Base-by-base conservation (phyloP, 1,140 invertebrate genomes). In the Ostrea denselamellosa region DNA sequence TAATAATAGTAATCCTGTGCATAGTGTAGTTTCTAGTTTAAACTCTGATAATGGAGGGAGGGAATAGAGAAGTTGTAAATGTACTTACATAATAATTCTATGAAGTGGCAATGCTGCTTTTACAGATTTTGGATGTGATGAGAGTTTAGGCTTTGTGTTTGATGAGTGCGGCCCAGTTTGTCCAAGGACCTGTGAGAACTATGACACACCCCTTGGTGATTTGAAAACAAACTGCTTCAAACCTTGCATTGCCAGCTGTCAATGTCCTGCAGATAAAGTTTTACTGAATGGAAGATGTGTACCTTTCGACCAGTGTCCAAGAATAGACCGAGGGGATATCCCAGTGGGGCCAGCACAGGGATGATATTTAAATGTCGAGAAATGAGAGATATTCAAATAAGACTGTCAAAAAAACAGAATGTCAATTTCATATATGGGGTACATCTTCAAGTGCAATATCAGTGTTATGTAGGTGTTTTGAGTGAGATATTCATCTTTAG, bases 121-220 rank as follows among this genome's bases (percentile, higher is more conserved):
- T 91, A 17, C 91, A 94, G 94, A 92, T 22, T 90, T 93, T 85
- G 87, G 88, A 5, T 95, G 95, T 91, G 91, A 92, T 68, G 90
- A 89, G 51, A 91, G 92, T 19, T 92, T 90, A 85, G 94, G 94
- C n/a, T 92, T 94, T 81, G 88, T 94, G 44, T 94, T 94, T 92
- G 94, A 94, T 88, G 94, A 94, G 77, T 95, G 95, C 91, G 94
- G 94, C 19, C 93, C 94, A 51, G 91, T 94, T 0, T 95, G 95
- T 86, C 91, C 92, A 0, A 88, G 93, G 44, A 95, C 94, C 0
- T 95, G 95, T 92, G 92, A 92, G 71, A 95, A 94, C 85, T 86
- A 85, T 8, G 83, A 93, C 19, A 89, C 87, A n/a, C 91, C 92
- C 0, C 83, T 91, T 10, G 89, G 90, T 14, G 90, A 92, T 34